Percentiles rank a stretch among this genome's conserved stretches.
phyloP scores from a whole-genome alignment of 2,888 invertebrate species.

The Corbicula japonica region DNA sequence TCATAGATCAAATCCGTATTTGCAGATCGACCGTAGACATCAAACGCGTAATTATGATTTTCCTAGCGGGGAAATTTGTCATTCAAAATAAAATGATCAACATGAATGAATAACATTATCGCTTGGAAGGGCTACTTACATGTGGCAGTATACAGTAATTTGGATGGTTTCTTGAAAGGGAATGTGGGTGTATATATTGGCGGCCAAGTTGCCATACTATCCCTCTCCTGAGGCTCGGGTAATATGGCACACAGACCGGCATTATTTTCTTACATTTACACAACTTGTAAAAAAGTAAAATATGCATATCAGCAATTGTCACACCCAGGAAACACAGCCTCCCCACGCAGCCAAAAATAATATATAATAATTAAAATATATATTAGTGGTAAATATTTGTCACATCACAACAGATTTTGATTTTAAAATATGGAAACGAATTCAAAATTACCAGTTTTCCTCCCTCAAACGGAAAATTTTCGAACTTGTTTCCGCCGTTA shows the following conservation, averaged over 20 bases:
- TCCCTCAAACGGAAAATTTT: slow-evolving; percentile 17
- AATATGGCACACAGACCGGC: too few relatives aligned
- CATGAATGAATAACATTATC: not conserved
- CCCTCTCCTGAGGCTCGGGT: too few relatives aligned
- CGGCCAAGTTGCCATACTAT: too few relatives aligned
- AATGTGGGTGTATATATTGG: slow-evolving; percentile 4
- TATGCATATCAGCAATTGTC: too few relatives aligned
- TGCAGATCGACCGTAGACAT: not conserved
- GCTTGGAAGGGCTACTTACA: not conserved
- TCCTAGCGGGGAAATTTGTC: not conserved
- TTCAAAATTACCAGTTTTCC: slow-evolving; percentile 10
- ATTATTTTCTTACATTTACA: too few relatives aligned
- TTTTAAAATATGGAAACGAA: too few relatives aligned
- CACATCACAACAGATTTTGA: too few relatives aligned
- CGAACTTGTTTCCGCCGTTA: slow-evolving; percentile 15
- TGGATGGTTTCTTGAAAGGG: slow-evolving; percentile 7
- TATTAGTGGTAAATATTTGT: too few relatives aligned
- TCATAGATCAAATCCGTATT: not conserved
- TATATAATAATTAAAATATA: too few relatives aligned
- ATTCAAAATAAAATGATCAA: not conserved
- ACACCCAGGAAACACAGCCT: too few relatives aligned
- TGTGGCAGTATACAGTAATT: not conserved
- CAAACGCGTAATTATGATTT: not conserved
- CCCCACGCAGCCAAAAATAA: too few relatives aligned
- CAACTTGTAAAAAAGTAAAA: too few relatives aligned